A percentile compares a stretch with the other conserved stretches of the same genome.
Evolutionary conservation across 2,888 invertebrate genomes (phyloP).

Genomic region (Spodoptera exigua): DNA sequence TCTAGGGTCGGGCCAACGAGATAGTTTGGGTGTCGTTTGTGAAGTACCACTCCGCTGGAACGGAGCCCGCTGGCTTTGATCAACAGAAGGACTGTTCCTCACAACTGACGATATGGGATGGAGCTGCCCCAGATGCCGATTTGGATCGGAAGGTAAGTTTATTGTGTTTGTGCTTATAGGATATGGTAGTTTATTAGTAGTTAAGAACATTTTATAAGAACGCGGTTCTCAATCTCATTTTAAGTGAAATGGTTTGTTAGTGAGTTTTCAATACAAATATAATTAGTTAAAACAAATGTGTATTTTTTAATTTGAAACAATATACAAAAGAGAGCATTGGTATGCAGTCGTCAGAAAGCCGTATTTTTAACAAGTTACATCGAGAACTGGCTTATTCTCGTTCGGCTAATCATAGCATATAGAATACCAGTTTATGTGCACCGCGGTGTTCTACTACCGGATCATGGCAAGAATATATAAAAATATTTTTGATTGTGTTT

Average conservation of each 20-base stretch:
- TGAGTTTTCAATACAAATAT: too few species aligned
- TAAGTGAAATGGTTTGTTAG: too few species aligned
- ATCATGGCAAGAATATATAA: slow-evolving; percentile 30
- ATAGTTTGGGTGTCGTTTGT: slow-evolving; percentile 95
- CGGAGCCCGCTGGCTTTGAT: slow-evolving; percentile 91
- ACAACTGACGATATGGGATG: slow-evolving; percentile 93
- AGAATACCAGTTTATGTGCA: slow-evolving; percentile 39
- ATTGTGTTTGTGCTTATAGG: too few species aligned
- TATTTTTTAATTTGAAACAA: too few species aligned
- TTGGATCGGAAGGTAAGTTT: slow-evolving; percentile 82
- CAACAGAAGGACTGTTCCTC: slow-evolving; percentile 92
- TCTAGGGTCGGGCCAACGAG: slow-evolving; percentile 92
- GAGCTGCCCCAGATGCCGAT: slow-evolving; percentile 89
- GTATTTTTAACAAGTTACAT: slow-evolving; percentile 34
- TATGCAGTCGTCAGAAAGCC: slow-evolving; percentile 28
- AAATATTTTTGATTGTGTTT: slow-evolving; percentile 11
- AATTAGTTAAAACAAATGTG: too few species aligned
- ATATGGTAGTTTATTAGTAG: too few species aligned
- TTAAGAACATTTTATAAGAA: too few species aligned
- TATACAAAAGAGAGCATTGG: neutral
- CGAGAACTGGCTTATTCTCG: slow-evolving; percentile 23
- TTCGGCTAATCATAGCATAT: slow-evolving; percentile 47
- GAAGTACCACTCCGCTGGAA: slow-evolving; percentile 93
- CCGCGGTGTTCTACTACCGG: slow-evolving; percentile 5
- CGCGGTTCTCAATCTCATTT: too few species aligned